These are phyloP conservation scores for Phataginus tetradactyla DNA, from an alignment of 2,797 vertebrate genomes.

Conservation along the genomic window DNA sequence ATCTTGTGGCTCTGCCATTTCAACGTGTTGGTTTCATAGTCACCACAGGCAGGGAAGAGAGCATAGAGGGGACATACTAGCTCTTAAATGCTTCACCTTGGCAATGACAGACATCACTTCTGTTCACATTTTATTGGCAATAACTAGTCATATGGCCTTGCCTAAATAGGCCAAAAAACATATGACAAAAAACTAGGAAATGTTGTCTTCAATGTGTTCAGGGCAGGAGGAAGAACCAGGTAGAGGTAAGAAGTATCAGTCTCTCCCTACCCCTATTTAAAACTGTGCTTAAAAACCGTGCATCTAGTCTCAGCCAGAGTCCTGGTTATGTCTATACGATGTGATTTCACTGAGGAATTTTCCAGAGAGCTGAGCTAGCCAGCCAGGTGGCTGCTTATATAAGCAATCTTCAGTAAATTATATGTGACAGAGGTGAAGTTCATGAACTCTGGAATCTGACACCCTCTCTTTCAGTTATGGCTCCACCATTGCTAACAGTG, in stretches of 20 bases:
- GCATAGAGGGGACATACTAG: neutral
- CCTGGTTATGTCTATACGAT: neutral
- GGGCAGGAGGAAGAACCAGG: neutral
- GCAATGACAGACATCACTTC: neutral
- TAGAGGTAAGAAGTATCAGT: neutral
- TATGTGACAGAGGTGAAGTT: neutral
- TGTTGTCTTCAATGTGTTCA: neutral
- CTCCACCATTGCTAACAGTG: neutral
- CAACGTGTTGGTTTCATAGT: neutral
- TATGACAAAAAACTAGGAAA: neutral
- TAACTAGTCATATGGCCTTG: neutral
- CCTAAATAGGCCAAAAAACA: neutral
- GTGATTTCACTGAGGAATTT: neutral
- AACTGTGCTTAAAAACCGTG: conserved; percentile 19
- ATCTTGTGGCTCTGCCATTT: neutral
- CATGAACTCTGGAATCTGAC: neutral
- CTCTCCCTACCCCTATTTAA: neutral
- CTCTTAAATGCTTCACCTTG: neutral
- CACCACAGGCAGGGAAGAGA: neutral
- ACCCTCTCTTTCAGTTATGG: neutral
- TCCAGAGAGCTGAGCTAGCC: neutral
- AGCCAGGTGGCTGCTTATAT: conserved; percentile 22
- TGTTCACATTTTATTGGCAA: neutral
- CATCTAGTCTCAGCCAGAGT: neutral
- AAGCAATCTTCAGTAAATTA: conserved; percentile 20